phyloP scores from a whole-genome alignment of 2,888 invertebrate genomes.

The Sphaeridia pumilis region DNA sequence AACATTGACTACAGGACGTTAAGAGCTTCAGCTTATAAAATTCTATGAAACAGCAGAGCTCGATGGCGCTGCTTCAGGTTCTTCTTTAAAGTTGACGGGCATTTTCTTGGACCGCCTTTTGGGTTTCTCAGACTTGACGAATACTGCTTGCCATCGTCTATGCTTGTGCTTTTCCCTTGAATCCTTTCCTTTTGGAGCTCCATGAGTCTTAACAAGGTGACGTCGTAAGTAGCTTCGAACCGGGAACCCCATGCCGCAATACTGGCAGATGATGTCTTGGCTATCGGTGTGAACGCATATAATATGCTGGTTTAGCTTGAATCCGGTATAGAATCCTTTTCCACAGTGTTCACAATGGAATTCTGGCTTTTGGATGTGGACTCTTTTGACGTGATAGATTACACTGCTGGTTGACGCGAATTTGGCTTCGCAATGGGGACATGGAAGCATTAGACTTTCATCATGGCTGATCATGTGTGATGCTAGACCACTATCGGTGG shows the following conservation, averaged over 20 bases:
- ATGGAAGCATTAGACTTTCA: background rate
- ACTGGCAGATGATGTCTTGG: background rate
- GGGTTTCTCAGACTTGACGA: background rate
- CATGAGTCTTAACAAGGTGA: background rate
- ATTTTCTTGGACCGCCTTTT: background rate
- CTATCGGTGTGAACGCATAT: background rate
- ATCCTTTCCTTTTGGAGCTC: background rate
- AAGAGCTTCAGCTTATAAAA: too few species aligned
- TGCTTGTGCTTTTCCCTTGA: background rate
- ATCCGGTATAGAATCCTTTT: constrained; percentile 5
- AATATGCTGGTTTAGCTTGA: background rate
- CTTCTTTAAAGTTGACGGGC: too few species aligned
- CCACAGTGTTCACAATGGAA: constrained; percentile 3
- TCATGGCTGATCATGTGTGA: background rate
- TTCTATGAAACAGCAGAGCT: too few species aligned
- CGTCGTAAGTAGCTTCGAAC: background rate
- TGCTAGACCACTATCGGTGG: background rate
- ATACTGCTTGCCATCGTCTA: background rate
- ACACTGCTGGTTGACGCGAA: background rate
- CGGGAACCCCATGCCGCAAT: constrained; percentile 1
- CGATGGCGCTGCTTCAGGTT: too few species aligned
- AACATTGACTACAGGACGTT: too few species aligned
- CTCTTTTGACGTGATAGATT: background rate
- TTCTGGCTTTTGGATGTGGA: background rate
- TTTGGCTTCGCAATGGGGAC: background rate